Percentiles rank a stretch among this genome's conserved stretches.
These are phyloP conservation scores for Gallinago media DNA, from an alignment of 2,113 vertebrate species.

Conservation along the genomic window DNA sequence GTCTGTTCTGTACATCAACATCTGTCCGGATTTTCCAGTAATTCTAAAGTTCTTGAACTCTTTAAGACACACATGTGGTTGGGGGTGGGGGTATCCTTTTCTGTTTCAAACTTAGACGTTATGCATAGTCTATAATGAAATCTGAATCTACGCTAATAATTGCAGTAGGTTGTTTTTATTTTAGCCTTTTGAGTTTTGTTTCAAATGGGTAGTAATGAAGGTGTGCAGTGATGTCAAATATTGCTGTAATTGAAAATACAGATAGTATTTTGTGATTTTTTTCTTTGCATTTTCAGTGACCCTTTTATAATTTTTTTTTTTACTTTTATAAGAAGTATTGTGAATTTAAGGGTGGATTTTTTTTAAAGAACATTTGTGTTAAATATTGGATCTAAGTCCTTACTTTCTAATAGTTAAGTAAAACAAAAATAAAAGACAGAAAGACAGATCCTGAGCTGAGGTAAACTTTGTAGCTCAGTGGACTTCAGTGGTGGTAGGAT, in stretches of 20 bases:
- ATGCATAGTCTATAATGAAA: background rate
- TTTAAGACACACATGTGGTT: background rate
- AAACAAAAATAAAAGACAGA: background rate
- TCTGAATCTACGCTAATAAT: background rate
- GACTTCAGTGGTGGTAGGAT: background rate
- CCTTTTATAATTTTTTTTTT: background rate
- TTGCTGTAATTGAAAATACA: background rate
- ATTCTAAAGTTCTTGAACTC: background rate
- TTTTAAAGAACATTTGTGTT: background rate
- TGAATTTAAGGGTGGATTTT: background rate
- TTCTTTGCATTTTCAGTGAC: background rate
- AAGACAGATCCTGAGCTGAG: background rate
- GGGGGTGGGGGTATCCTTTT: background rate
- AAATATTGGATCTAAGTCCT: background rate
- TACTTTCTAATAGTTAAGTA: background rate
- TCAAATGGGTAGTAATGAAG: background rate
- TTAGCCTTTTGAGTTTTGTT: background rate
- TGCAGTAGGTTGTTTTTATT: background rate
- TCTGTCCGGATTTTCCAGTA: constrained; percentile 1
- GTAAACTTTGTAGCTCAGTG: background rate
- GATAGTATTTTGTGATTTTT: background rate
- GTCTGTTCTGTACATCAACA: constrained; percentile 19
- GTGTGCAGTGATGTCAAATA: background rate
- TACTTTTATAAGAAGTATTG: background rate
- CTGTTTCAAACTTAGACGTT: background rate